phyloP scores from a whole-genome alignment of 2,113 vertebrate species.

The Zingel zingel region DNA sequence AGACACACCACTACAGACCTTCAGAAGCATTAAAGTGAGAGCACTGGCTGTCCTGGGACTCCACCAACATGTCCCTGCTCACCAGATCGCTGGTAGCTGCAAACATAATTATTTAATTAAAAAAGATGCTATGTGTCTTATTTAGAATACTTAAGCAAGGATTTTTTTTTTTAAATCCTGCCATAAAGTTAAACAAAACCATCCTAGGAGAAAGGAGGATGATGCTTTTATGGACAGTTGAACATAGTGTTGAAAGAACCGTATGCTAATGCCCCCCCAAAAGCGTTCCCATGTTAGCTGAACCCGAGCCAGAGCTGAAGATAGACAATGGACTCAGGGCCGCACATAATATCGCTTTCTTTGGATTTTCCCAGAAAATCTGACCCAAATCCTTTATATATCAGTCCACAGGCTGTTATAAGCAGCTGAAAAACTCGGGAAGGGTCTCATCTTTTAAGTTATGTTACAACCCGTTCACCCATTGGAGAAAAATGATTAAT shows the following conservation, averaged over 20 bases:
- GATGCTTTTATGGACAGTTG: constrained; percentile 8
- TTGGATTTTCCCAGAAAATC: too few relatives aligned
- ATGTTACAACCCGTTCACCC: too few relatives aligned
- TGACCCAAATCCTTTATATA: too few relatives aligned
- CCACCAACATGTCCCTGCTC: not conserved
- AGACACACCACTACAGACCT: constrained; percentile 4
- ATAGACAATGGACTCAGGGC: too few relatives aligned
- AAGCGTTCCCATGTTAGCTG: too few relatives aligned
- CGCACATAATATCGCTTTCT: too few relatives aligned
- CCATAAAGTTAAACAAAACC: constrained; percentile 19
- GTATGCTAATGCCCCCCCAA: too few relatives aligned
- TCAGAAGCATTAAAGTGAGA: constrained; percentile 9
- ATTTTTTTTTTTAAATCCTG: not conserved
- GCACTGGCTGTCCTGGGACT: not conserved
- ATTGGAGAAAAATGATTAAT: too few relatives aligned
- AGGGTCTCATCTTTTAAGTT: too few relatives aligned
- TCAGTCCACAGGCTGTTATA: too few relatives aligned
- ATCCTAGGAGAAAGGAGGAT: constrained; percentile 5
- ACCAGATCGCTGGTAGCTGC: not conserved
- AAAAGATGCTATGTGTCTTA: not conserved
- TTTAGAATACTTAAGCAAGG: constrained; percentile 10
- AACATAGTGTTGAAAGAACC: not conserved
- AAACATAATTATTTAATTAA: not conserved
- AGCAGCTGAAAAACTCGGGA: too few relatives aligned
- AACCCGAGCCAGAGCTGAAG: too few relatives aligned